Evolutionary conservation across 1,140 invertebrate species (phyloP).

Genomic region (Lamellibrachia luymesi): DNA sequence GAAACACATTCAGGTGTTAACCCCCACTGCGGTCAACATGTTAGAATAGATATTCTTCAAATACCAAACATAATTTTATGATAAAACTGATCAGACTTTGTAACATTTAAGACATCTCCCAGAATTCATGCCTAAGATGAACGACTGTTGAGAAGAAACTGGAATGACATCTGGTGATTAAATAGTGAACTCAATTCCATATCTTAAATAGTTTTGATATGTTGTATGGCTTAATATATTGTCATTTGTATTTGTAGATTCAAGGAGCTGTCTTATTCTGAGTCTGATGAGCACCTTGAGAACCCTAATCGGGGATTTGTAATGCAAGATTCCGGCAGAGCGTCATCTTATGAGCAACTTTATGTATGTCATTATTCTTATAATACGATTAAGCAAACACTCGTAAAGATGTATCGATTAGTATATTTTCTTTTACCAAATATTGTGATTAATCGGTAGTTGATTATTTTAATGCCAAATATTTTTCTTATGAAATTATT

Average conservation of each 20-base stretch:
- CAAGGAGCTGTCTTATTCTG: constrained; percentile 6
- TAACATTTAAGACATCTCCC: not conserved
- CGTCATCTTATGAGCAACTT: not conserved
- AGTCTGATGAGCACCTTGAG: not conserved
- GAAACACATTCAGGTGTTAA: not conserved
- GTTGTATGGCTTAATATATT: not conserved
- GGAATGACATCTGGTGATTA: not conserved
- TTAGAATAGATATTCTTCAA: not conserved
- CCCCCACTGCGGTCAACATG: not conserved
- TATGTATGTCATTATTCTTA: not conserved
- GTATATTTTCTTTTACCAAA: no score
- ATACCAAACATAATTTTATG: not conserved
- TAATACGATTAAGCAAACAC: not conserved
- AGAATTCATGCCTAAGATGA: not conserved
- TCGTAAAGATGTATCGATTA: no score
- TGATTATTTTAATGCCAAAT: no score
- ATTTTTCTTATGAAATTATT: no score
- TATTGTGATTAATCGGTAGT: no score
- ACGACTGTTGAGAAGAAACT: not conserved
- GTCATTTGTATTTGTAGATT: not conserved
- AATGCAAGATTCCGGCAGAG: not conserved
- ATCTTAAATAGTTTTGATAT: not conserved
- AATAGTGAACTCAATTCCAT: not conserved
- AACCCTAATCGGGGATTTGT: constrained; percentile 8
- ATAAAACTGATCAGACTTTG: not conserved